These are phyloP conservation scores for Lysandra coridon DNA, from an alignment of 2,888 invertebrate genomes.

Conservation along the genomic window DNA sequence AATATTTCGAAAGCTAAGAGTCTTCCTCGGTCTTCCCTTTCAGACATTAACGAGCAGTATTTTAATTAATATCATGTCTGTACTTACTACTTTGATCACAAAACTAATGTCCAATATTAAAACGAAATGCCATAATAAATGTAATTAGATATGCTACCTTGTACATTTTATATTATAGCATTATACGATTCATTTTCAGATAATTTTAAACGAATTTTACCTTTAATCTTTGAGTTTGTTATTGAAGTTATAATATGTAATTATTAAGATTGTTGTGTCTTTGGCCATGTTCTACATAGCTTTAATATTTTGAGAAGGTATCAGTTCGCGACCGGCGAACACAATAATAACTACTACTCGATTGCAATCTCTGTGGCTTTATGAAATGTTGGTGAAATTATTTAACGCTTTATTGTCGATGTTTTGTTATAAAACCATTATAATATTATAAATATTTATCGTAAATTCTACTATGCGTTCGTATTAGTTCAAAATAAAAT, in stretches of 20 bases:
- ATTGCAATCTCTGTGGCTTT: slow-evolving; percentile 69
- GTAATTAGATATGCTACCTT: slow-evolving; percentile 12
- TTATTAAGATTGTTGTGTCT: slow-evolving; percentile 51
- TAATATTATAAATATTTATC: slow-evolving; percentile 76
- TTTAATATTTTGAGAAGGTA: slow-evolving; percentile 71
- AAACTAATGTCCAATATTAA: slow-evolving; percentile 9
- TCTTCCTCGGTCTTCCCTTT: slow-evolving; percentile 74
- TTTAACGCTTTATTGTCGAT: slow-evolving; percentile 74
- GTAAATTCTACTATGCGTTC: slow-evolving; percentile 79
- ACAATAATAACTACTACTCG: slow-evolving; percentile 58
- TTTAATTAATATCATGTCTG: slow-evolving; percentile 26
- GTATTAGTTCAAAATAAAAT: slow-evolving; percentile 79
- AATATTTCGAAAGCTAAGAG: slow-evolving; percentile 56
- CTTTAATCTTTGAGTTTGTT: slow-evolving; percentile 24
- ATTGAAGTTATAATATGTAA: slow-evolving; percentile 20
- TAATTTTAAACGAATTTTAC: slow-evolving; percentile 21
- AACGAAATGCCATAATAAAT: slow-evolving; percentile 14
- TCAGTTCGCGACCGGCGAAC: slow-evolving; percentile 47
- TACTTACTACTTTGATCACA: slow-evolving; percentile 15
- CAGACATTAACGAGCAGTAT: slow-evolving; percentile 29
- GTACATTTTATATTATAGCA: slow-evolving; percentile 20
- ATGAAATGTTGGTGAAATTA: slow-evolving; percentile 72
- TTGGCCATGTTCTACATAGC: slow-evolving; percentile 73
- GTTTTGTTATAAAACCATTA: slow-evolving; percentile 76
- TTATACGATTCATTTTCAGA: slow-evolving; percentile 16